A percentile compares a stretch with the other conserved stretches of the same genome.
phyloP scores from a whole-genome alignment of 92 coral and sea anemone species.

The Bergia puertoricense region DNA sequence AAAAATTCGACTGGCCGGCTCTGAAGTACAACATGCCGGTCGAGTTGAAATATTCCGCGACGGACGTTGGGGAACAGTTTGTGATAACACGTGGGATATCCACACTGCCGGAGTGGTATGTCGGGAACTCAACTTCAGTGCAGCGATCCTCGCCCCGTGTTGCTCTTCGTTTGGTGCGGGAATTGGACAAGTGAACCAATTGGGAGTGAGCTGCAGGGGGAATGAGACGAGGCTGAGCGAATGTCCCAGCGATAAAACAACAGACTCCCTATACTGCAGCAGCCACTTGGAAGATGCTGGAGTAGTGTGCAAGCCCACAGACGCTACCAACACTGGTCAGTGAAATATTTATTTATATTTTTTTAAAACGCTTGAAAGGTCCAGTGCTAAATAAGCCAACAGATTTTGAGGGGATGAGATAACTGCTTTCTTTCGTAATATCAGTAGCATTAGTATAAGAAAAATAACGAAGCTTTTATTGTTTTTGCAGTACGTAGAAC shows the following conservation, averaged over 20 bases:
- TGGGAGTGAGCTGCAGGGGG: background rate
- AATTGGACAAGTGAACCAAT: background rate
- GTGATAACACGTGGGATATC: constrained; percentile 14
- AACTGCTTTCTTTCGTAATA: too few species aligned
- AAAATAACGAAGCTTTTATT: too few species aligned
- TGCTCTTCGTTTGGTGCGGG: constrained; percentile 9
- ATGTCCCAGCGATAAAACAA: background rate
- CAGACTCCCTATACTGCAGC: background rate
- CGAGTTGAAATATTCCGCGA: constrained; percentile 21
- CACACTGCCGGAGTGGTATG: constrained; percentile 2
- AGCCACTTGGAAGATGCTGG: constrained; percentile 11
- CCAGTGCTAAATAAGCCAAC: too few species aligned
- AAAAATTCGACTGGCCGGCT: background rate
- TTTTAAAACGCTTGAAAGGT: too few species aligned
- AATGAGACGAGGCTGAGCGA: background rate
- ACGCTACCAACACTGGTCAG: background rate
- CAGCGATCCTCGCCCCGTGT: background rate
- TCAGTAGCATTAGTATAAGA: too few species aligned
- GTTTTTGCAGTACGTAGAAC: too few species aligned
- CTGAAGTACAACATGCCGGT: constrained; percentile 1
- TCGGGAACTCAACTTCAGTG: constrained; percentile 17
- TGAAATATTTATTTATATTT: too few species aligned
- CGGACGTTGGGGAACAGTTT: constrained; percentile 24
- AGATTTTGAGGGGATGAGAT: background rate
- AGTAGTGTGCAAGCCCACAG: background rate